Evolutionary conservation across 2,797 vertebrate species (phyloP).

Genomic region (Rhinatrema bivittatum): DNA sequence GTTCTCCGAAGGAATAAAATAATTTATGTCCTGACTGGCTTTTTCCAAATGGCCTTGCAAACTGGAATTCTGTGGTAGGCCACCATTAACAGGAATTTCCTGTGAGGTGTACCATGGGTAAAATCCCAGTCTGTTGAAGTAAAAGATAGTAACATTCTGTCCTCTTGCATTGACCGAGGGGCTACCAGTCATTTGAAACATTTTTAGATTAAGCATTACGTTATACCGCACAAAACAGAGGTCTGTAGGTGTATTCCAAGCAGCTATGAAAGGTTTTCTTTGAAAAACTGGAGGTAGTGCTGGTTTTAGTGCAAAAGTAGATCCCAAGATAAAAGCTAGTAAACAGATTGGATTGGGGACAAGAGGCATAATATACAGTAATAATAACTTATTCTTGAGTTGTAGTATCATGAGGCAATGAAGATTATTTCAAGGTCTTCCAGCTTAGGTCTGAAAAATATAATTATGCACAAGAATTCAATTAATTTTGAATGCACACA

Average conservation of each 20-base stretch:
- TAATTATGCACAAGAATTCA: conserved; percentile 7
- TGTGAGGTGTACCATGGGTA: conserved; percentile 66
- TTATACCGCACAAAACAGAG: conserved; percentile 60
- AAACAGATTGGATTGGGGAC: conserved; percentile 6
- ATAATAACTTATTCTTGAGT: conserved; percentile 6
- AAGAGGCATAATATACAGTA: conserved; percentile 13
- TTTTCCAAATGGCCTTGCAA: conserved; percentile 65
- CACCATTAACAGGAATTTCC: conserved; percentile 53
- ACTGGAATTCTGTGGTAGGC: conserved; percentile 65
- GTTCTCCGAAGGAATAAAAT: conserved; percentile 61
- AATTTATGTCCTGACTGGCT: conserved; percentile 52
- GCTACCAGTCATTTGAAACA: conserved; percentile 65
- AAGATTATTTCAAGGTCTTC: not conserved
- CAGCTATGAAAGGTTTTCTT: conserved; percentile 63
- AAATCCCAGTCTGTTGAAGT: conserved; percentile 64
- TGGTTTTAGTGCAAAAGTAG: conserved; percentile 58
- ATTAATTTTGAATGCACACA: too few relatives aligned
- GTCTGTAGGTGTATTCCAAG: conserved; percentile 70
- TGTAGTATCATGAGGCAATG: conserved; percentile 3
- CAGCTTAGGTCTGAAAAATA: conserved; percentile 2
- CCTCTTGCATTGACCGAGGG: conserved; percentile 57
- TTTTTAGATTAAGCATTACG: conserved; percentile 48
- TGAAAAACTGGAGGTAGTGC: conserved; percentile 55
- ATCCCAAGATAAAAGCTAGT: conserved; percentile 10
- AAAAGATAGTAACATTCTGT: conserved; percentile 77